Evolutionary conservation across 2,888 invertebrate species (phyloP).

Genomic region (Rotaria sp.): DNA sequence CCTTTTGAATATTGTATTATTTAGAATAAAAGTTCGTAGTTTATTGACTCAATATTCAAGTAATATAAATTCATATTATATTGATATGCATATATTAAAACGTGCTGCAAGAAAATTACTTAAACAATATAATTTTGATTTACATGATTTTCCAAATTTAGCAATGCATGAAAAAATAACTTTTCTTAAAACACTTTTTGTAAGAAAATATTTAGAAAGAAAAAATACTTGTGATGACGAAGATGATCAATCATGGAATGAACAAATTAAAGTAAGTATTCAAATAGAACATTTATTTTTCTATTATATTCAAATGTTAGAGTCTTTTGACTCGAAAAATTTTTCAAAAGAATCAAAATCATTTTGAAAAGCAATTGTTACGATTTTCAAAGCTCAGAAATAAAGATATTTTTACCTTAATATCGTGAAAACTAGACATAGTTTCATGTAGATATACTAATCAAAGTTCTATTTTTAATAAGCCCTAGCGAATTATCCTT

Average conservation of each 20-base stretch:
- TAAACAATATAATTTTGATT: conserved; percentile 23
- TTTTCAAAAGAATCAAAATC: too few species aligned
- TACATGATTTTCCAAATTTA: neutral
- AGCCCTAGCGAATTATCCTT: too few species aligned
- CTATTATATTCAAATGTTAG: too few species aligned
- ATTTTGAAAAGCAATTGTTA: too few species aligned
- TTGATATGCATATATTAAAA: neutral
- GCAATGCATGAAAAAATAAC: neutral
- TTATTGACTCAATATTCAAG: neutral
- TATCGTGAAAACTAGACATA: too few species aligned
- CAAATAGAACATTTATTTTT: too few species aligned
- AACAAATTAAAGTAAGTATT: conserved; percentile 10
- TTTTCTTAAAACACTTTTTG: neutral
- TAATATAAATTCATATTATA: neutral
- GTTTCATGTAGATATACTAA: too few species aligned
- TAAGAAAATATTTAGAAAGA: neutral
- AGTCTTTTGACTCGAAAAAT: too few species aligned
- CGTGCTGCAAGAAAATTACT: conserved; percentile 22
- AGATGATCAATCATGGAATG: neutral
- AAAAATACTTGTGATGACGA: neutral
- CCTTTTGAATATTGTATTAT: neutral
- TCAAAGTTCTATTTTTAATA: too few species aligned
- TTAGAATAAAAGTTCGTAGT: neutral
- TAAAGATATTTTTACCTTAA: too few species aligned
- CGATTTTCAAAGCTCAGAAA: too few species aligned